Conservation (phyloP, 2,797 vertebrate genomes). For the Micropoecilia bifurca region DNA sequence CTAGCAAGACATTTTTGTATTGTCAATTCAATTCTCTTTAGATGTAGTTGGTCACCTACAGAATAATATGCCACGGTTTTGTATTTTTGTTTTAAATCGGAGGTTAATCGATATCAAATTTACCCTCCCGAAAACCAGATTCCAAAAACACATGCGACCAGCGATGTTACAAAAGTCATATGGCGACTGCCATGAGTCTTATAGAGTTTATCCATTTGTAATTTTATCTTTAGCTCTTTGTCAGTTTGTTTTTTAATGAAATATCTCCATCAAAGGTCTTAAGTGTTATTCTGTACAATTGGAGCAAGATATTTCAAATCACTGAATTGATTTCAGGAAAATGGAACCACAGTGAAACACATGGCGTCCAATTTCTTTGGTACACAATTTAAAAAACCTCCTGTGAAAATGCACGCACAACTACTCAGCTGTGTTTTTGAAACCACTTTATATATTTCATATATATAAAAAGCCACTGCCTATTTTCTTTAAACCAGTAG, state of each 20-base stretch:
- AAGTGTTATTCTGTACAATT: background rate
- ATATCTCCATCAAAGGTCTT: background rate
- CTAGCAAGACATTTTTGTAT: background rate
- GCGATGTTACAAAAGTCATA: background rate
- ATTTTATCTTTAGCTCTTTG: background rate
- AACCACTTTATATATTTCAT: background rate
- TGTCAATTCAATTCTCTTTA: background rate
- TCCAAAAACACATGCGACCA: background rate
- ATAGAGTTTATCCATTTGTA: background rate
- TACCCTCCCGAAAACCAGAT: background rate
- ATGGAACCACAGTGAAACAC: background rate
- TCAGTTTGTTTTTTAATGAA: background rate
- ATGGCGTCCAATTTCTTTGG: background rate
- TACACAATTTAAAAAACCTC: background rate
- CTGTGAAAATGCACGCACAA: background rate
- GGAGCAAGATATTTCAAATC: background rate
- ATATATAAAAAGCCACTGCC: background rate
- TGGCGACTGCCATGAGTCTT: background rate
- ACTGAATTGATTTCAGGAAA: background rate
- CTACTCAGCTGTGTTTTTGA: background rate
- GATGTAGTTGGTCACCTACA: background rate
- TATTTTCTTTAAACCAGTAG: background rate
- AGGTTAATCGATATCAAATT: background rate
- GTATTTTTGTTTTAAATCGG: background rate
- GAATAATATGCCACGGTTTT: background rate